Conservation (phyloP, 1,140 invertebrate genomes). For the Leptonema lineaticorne region DNA sequence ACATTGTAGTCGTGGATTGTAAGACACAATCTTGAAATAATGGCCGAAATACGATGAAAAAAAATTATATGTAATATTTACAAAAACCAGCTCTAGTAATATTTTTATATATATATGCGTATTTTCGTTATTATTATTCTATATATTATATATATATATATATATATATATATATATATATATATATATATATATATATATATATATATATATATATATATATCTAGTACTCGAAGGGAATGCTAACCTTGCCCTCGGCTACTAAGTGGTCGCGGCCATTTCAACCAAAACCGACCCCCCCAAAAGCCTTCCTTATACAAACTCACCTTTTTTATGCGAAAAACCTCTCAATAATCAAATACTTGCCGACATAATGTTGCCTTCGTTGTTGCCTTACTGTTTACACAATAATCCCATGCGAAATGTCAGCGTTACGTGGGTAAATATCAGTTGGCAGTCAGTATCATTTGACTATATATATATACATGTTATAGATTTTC, state of each 20-base stretch:
- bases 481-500: not conserved
- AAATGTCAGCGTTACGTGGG: not conserved
- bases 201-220: no score
- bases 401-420: conserved; percentile 25
- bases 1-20: not conserved
- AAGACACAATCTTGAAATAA: not conserved
- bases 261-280: not conserved
- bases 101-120: no score
- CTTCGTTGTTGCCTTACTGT: conserved; percentile 16
- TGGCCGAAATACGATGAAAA: conserved; percentile 5
- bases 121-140: no score
- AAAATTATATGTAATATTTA: conserved; percentile 21
- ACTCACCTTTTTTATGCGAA: conserved; percentile 15
- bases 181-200: no score
- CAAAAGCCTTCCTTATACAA: not conserved
- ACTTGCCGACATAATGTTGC: conserved; percentile 24
- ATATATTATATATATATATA: no score
- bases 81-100: no score
- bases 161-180: no score
- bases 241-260: not conserved
- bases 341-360: conserved; percentile 24
- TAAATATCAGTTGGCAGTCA: not conserved
- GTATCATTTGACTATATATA: not conserved
- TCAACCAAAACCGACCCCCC: not conserved
- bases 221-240: not conserved